Conservation (phyloP, 23 tunicate genomes). For the Trididemnum clinides region DNA sequence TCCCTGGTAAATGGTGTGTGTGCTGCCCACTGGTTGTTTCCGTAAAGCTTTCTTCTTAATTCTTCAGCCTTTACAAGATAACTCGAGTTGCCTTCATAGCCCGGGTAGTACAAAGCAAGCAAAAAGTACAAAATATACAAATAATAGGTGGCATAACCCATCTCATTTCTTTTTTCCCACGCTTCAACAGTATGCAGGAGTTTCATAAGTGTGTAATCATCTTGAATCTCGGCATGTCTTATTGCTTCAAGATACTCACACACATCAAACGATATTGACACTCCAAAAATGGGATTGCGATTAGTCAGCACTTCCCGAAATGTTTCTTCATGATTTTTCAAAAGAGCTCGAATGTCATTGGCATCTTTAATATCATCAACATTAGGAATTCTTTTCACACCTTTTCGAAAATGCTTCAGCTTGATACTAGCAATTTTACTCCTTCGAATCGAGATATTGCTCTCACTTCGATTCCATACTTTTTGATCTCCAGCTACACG, state of each 20-base stretch:
- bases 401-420: slow-evolving; percentile 10
- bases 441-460: background rate
- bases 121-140: slow-evolving; percentile 29
- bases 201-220: slow-evolving; percentile 1
- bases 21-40: background rate
- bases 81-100: background rate
- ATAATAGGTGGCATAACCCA: slow-evolving; percentile 53
- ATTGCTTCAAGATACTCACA: slow-evolving; percentile 52
- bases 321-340: background rate
- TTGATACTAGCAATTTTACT: slow-evolving; percentile 24
- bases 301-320: background rate
- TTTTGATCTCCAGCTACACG: background rate
- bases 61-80: background rate
- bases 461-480: background rate
- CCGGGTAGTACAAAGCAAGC: slow-evolving; percentile 25
- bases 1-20: background rate
- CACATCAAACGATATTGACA: slow-evolving; percentile 32
- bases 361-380: background rate
- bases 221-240: background rate
- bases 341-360: background rate
- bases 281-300: background rate
- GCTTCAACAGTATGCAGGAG: slow-evolving; percentile 17
- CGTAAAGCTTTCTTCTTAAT: background rate
- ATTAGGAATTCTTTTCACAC: slow-evolving; percentile 18
- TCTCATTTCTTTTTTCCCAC: slow-evolving; percentile 45